phyloP scores from a whole-genome alignment of 1,140 invertebrate species.

The Coboldia fuscipes region DNA sequence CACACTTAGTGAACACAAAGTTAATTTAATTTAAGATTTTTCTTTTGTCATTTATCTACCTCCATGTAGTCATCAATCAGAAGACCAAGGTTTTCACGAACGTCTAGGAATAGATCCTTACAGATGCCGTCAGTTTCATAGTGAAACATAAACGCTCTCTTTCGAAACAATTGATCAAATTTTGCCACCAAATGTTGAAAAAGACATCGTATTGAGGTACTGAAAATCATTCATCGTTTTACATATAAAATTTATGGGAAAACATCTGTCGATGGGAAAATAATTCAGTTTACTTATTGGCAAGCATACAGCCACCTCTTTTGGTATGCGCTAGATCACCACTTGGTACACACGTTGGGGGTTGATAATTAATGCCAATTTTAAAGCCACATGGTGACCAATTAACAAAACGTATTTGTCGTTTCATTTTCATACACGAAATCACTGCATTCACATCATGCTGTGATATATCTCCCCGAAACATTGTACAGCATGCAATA shows the following conservation, averaged over 20 bases:
- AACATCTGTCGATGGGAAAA: slow-evolving; percentile 33
- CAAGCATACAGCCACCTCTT: slow-evolving; percentile 17
- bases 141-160: slow-evolving; percentile 17
- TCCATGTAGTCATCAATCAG: slow-evolving; percentile 33
- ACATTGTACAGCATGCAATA: slow-evolving; percentile 36
- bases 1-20: no score
- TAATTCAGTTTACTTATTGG: slow-evolving; percentile 21
- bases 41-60: slow-evolving; percentile 13
- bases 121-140: slow-evolving; percentile 49
- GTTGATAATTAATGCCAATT: slow-evolving; percentile 40
- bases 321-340: slow-evolving; percentile 41
- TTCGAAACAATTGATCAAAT: slow-evolving; percentile 13
- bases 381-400: slow-evolving; percentile 56
- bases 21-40: no score
- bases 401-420: slow-evolving; percentile 42
- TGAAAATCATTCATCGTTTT: no score
- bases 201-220: slow-evolving; percentile 25
- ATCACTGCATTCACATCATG: slow-evolving; percentile 53
- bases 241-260: not conserved
- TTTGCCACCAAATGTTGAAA: slow-evolving; percentile 16
- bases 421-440: slow-evolving; percentile 38
- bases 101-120: slow-evolving; percentile 35
- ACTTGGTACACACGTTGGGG: slow-evolving; percentile 40
- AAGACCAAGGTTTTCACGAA: slow-evolving; percentile 38
- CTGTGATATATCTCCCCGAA: slow-evolving; percentile 39